A percentile compares a stretch with the other conserved stretches of the same genome.
These are phyloP conservation scores for Zaprionus lachaisei DNA, from an alignment of 1,140 invertebrate species.

Conservation along the genomic window DNA sequence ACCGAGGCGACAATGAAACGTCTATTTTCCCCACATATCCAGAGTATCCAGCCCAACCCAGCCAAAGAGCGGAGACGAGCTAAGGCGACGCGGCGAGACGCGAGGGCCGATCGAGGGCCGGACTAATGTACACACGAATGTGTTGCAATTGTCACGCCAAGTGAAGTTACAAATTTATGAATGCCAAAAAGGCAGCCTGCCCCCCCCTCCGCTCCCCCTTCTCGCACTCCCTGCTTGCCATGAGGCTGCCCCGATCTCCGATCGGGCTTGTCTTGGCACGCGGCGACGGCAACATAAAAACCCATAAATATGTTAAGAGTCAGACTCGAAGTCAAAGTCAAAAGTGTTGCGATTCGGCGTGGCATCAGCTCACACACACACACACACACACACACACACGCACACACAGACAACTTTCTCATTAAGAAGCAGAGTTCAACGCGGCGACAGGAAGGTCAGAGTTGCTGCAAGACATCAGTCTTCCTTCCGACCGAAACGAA, in stretches of 20 bases:
- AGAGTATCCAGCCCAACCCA: slow-evolving; percentile 34
- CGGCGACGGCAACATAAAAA: slow-evolving; percentile 67
- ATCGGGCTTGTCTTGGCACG: slow-evolving; percentile 52
- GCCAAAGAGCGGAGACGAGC: neutral
- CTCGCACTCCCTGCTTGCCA: neutral
- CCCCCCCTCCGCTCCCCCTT: neutral
- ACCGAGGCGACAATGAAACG: slow-evolving; percentile 80
- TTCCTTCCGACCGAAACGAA: slow-evolving; percentile 13
- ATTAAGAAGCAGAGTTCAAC: slow-evolving; percentile 71
- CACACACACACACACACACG: neutral
- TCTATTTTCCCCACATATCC: slow-evolving; percentile 77
- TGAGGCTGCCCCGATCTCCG: slow-evolving; percentile 17
- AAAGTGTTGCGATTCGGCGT: slow-evolving; percentile 65
- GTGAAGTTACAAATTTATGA: slow-evolving; percentile 84
- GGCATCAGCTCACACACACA: slow-evolving; percentile 25
- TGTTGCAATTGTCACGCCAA: slow-evolving; percentile 84
- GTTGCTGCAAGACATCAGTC: slow-evolving; percentile 17
- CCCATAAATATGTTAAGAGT: slow-evolving; percentile 81
- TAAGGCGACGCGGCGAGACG: slow-evolving; percentile 23
- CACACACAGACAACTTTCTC: slow-evolving; percentile 61
- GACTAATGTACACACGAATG: slow-evolving; percentile 81
- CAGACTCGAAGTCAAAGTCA: slow-evolving; percentile 73
- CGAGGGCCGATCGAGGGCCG: slow-evolving; percentile 57
- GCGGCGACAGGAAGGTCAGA: slow-evolving; percentile 46
- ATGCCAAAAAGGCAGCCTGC: slow-evolving; percentile 73